A percentile compares a stretch with the other conserved stretches of the same genome.
phyloP scores from a whole-genome alignment of 1,140 invertebrate species.

The Caenorhabditis briggsae region DNA sequence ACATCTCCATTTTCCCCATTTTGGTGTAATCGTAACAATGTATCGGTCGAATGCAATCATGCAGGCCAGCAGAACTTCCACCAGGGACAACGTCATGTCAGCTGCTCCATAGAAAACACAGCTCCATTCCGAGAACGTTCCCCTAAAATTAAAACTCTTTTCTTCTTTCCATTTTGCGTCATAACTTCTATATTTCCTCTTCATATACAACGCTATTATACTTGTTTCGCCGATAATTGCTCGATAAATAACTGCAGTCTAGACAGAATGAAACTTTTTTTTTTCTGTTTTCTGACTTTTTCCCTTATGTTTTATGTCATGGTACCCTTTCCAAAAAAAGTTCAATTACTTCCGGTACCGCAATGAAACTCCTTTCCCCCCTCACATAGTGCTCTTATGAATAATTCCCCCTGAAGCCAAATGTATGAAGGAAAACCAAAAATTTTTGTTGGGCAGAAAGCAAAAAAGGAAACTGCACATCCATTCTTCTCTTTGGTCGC shows the following conservation, averaged over 20 bases:
- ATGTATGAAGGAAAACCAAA: background rate
- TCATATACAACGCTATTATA: slow-evolving; percentile 1
- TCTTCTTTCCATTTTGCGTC: background rate
- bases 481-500: background rate
- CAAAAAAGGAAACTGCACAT: background rate
- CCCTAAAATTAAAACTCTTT: slow-evolving; percentile 35
- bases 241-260: slow-evolving; percentile 34
- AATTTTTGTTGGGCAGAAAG: background rate
- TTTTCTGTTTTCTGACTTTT: slow-evolving; percentile 20
- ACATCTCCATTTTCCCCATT: slow-evolving; percentile 64
- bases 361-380: background rate
- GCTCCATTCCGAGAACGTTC: slow-evolving; percentile 32
- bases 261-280: background rate
- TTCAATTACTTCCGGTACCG: slow-evolving; percentile 26
- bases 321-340: slow-evolving; percentile 17
- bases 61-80: slow-evolving; percentile 56
- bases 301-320: slow-evolving; percentile 10
- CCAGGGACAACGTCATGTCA: slow-evolving; percentile 58
- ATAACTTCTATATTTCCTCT: background rate
- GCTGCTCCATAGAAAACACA: slow-evolving; percentile 57
- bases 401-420: background rate
- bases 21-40: slow-evolving; percentile 56
- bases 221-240: background rate
- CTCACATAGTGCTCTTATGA: background rate
- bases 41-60: slow-evolving; percentile 64